These are phyloP conservation scores for Meloidogyne floridensis DNA, from an alignment of 1,140 invertebrate species.

Conservation along the genomic window DNA sequence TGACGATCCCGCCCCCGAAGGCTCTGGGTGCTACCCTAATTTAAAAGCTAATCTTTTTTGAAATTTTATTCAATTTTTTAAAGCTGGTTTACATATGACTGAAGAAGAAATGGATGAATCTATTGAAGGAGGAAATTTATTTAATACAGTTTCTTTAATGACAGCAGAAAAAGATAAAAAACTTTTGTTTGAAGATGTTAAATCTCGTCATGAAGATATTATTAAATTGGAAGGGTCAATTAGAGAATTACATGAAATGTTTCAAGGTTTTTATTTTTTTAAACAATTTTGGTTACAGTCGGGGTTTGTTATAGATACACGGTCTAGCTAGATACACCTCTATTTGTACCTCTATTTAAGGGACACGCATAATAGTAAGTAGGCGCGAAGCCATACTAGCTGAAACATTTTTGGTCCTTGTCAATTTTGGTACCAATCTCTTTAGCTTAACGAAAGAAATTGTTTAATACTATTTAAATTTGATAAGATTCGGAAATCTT, in stretches of 20 bases:
- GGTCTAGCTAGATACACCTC: too few species aligned
- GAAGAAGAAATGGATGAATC: slow-evolving; percentile 51
- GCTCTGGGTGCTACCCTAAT: not conserved
- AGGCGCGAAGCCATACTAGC: too few species aligned
- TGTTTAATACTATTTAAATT: too few species aligned
- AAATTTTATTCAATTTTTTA: slow-evolving; percentile 14
- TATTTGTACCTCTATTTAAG: too few species aligned
- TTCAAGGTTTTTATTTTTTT: slow-evolving; percentile 52
- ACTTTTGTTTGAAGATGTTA: slow-evolving; percentile 52
- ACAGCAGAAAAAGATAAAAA: slow-evolving; percentile 58
- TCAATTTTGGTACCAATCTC: too few species aligned
- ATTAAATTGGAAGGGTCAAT: slow-evolving; percentile 67
- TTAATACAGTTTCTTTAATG: slow-evolving; percentile 52
- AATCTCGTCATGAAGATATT: slow-evolving; percentile 52
- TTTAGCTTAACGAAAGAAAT: too few species aligned
- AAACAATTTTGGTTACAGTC: not conserved
- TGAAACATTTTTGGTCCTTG: too few species aligned
- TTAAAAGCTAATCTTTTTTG: not conserved
- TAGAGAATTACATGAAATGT: slow-evolving; percentile 73
- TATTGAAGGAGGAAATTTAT: slow-evolving; percentile 52
- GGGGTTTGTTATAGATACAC: too few species aligned
- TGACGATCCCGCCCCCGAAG: too few species aligned
- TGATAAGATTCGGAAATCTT: too few species aligned
- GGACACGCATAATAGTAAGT: too few species aligned
- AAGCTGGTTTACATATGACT: slow-evolving; percentile 48